Conservation (phyloP, 2,113 vertebrate genomes). For the Australoheros scitulus region DNA sequence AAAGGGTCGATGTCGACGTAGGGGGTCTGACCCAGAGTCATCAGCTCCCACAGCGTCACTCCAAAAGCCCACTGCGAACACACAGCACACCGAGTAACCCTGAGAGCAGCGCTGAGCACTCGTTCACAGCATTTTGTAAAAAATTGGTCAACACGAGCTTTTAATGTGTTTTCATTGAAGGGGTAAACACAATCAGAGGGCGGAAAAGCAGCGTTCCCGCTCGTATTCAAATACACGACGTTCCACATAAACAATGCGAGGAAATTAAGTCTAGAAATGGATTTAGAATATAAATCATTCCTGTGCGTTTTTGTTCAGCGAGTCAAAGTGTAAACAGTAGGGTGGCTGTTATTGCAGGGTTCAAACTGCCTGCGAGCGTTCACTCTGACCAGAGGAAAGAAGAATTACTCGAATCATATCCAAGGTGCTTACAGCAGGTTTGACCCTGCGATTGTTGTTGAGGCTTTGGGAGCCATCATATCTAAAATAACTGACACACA, state of each 20-base stretch:
- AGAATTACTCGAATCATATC: neutral
- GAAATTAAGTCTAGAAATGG: slow-evolving; percentile 62
- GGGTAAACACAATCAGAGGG: slow-evolving; percentile 10
- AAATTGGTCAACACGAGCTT: neutral
- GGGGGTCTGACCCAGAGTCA: slow-evolving; percentile 97
- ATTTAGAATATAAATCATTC: slow-evolving; percentile 33
- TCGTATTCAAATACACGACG: slow-evolving; percentile 39
- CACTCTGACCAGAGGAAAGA: neutral
- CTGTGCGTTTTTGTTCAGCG: slow-evolving; percentile 20
- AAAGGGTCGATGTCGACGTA: slow-evolving; percentile 99
- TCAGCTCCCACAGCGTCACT: slow-evolving; percentile 96
- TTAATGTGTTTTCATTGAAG: neutral
- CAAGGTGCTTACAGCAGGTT: neutral
- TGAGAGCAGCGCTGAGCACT: neutral
- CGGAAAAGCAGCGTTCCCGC: neutral
- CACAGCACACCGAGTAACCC: neutral
- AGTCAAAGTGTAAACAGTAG: slow-evolving; percentile 18
- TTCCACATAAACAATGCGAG: slow-evolving; percentile 70
- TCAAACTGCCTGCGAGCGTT: neutral
- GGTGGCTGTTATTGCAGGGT: neutral
- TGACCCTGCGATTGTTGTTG: neutral
- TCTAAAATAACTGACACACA: neutral
- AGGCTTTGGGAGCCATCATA: neutral
- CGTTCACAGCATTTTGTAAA: neutral
- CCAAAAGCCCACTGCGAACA: slow-evolving; percentile 94